Evolutionary conservation across 92 coral and sea anemone species (phyloP), one percentile per base, ranked within the genome.

Genomic region (Virgularia gustaviana): DNA sequence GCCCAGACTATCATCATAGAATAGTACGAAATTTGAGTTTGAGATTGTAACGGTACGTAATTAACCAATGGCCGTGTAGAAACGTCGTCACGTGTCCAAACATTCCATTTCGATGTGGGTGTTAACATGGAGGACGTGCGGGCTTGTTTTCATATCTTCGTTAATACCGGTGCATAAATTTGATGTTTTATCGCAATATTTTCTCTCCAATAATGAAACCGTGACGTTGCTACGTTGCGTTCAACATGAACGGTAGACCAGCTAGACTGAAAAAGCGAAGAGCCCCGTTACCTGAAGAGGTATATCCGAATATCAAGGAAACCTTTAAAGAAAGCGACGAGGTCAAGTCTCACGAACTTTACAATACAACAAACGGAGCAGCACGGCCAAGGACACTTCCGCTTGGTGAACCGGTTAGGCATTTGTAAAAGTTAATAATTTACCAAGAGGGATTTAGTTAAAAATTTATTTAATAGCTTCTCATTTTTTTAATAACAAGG

Each of bases 281-380:
- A 51, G 75, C 75, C 27, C 75, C 75, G 33, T 49, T 68, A 23
- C 75, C 75, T 39, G 75, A 68, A 68, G 75, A 68, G 35, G 54
- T 49, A 19, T 68, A 68, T 51, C 75, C 61, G 15, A 44, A 49
- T 68, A 25, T 49, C 3, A 41, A 66, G 9, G 45, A 22, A 68
- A 49, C 75, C 23, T 68, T 38, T 6, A 32, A 27, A n/a, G 34
- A 7, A 7, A 34, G 13, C 24, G 30, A 30, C 2, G 43, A 34
- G n/a, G 43, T n/a, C n/a, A n/a, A 19, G 22, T 37, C 31, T 16
- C 31, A 31, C 33, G 45, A 68, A 32, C 33, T 2, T 32, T 28
- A 12, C 9, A 6, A 28, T n/a, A 68, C 75, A 49, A 47, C 75
- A 51, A n/a, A n/a, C n/a, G n/a, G n/a, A n/a, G n/a, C n/a, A 68